Conservation (phyloP, 2,797 vertebrate genomes). For the Crocodylus rhombifer region DNA sequence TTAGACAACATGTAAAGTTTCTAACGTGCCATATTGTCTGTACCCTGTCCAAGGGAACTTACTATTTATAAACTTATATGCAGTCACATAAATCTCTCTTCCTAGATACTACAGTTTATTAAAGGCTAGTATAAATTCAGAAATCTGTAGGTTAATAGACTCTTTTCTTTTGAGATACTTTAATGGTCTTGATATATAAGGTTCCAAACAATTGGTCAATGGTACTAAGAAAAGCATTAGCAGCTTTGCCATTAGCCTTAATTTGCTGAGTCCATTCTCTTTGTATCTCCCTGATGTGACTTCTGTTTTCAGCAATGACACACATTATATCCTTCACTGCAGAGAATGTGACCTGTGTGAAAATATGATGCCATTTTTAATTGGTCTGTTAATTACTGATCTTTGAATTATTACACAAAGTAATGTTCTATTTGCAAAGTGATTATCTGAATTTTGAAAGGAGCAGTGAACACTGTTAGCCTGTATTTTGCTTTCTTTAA, state of each 20-base stretch:
- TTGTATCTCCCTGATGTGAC: conserved; percentile 35
- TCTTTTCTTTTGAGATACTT: conserved; percentile 26
- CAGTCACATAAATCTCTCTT: conserved; percentile 1
- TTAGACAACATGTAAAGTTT: not conserved
- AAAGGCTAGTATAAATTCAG: conserved; percentile 9
- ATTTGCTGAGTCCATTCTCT: conserved; percentile 44
- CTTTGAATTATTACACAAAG: conserved; percentile 38
- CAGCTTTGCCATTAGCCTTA: conserved; percentile 51
- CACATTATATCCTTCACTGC: conserved; percentile 46
- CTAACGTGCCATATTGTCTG: not conserved
- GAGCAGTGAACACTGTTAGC: conserved; percentile 14
- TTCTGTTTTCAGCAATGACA: conserved; percentile 62
- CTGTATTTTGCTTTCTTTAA: conserved; percentile 52
- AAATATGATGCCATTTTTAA: conserved; percentile 40
- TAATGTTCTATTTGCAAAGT: conserved; percentile 39
- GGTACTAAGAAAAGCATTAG: conserved; percentile 1
- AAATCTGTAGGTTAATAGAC: conserved; percentile 24
- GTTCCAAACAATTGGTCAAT: conserved; percentile 47
- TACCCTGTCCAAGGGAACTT: not conserved
- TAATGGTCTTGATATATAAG: conserved; percentile 27
- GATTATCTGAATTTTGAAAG: conserved; percentile 34
- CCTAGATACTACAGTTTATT: conserved; percentile 52
- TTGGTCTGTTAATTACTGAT: conserved; percentile 41
- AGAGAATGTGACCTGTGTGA: conserved; percentile 52
- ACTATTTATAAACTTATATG: not conserved